Evolutionary conservation across 2,113 vertebrate species (phyloP).

Genomic region (Salvelinus fontinalis): DNA sequence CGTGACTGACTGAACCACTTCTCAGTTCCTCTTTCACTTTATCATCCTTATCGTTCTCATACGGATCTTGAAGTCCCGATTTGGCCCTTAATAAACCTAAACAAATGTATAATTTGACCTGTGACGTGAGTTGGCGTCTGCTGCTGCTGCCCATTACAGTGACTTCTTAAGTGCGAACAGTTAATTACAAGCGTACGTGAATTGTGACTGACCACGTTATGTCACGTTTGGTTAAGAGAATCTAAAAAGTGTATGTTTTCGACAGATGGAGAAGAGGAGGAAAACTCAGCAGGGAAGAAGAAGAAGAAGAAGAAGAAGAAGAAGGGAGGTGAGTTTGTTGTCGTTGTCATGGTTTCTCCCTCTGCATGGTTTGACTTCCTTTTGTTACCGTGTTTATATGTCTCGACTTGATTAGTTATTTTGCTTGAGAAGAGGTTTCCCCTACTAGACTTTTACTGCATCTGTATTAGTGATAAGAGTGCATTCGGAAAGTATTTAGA

Average conservation of each 20-base stretch:
- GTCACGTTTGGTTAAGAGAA: not conserved
- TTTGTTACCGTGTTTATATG: not conserved
- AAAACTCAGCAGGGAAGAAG: slow-evolving; percentile 67
- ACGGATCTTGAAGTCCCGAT: slow-evolving; percentile 16
- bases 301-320: slow-evolving; percentile 79
- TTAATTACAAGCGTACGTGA: too few relatives aligned
- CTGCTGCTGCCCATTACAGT: too few relatives aligned
- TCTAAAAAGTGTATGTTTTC: slow-evolving; percentile 40
- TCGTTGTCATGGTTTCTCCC: not conserved
- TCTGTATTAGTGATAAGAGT: too few relatives aligned
- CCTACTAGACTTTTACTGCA: too few relatives aligned
- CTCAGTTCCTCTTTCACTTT: too few relatives aligned
- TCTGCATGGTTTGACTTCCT: not conserved
- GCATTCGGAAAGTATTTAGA: too few relatives aligned
- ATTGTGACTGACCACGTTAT: slow-evolving; percentile 14
- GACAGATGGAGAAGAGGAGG: slow-evolving; percentile 74
- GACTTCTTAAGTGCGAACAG: too few relatives aligned
- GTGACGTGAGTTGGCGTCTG: too few relatives aligned
- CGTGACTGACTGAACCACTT: too few relatives aligned
- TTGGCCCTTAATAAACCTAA: not conserved
- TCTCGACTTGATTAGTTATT: not conserved
- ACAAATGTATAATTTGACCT: too few relatives aligned
- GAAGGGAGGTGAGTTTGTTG: slow-evolving; percentile 64
- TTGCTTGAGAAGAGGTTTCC: not conserved
- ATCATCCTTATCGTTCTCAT: slow-evolving; percentile 11